These are phyloP conservation scores for Papilio polyxenes DNA, from an alignment of 1,140 invertebrate species.

Conservation along the genomic window DNA sequence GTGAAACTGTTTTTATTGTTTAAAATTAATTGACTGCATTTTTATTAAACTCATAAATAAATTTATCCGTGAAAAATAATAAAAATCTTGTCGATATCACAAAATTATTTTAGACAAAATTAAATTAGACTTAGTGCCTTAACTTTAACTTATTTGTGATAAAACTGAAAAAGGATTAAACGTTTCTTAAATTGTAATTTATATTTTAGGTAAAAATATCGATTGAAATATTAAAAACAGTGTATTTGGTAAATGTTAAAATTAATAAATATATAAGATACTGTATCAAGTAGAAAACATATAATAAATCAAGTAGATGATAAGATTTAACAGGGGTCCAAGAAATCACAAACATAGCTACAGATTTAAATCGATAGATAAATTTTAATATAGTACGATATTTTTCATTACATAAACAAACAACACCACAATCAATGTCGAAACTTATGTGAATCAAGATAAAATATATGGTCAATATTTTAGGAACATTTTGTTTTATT, in stretches of 20 bases:
- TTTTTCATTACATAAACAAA: not conserved
- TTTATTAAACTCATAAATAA: too few species aligned
- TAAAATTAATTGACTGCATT: too few species aligned
- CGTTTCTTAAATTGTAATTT: too few species aligned
- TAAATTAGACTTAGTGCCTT: too few species aligned
- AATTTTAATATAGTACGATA: not conserved
- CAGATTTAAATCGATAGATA: not conserved
- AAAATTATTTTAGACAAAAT: too few species aligned
- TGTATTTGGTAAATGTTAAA: not conserved
- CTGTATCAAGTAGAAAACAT: not conserved
- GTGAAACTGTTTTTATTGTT: too few species aligned
- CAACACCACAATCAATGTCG: constrained; percentile 4
- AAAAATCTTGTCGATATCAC: too few species aligned
- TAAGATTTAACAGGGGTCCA: not conserved
- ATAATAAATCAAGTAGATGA: not conserved
- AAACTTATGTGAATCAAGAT: not conserved
- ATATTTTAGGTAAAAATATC: not conserved
- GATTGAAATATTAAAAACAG: not conserved
- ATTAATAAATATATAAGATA: not conserved
- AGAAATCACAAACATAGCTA: not conserved
- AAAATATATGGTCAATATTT: not conserved
- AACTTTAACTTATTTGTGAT: too few species aligned
- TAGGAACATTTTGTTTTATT: not conserved
- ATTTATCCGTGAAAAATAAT: too few species aligned
- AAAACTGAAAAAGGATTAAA: too few species aligned